phyloP scores from a whole-genome alignment of 2,797 vertebrate genomes.

The Acropternis orthonyx region DNA sequence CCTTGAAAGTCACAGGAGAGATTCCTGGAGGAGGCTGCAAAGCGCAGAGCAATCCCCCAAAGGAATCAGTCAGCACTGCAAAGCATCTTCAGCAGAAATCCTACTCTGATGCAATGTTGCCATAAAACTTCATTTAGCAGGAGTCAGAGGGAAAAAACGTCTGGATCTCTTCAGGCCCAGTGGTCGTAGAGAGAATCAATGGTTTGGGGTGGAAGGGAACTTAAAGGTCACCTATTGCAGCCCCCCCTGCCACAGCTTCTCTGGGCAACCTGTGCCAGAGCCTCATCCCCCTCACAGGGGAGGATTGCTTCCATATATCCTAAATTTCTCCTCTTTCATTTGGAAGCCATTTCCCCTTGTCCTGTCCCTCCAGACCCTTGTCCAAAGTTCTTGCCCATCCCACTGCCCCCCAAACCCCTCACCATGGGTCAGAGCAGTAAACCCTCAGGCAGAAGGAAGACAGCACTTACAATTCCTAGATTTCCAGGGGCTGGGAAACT shows the following conservation, averaged over 20 bases:
- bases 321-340: neutral
- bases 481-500: neutral
- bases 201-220: neutral
- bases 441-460: neutral
- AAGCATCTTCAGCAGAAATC: neutral
- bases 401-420: neutral
- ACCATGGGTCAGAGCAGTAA: fast-evolving
- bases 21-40: neutral
- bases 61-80: neutral
- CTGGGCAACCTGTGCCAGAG: neutral
- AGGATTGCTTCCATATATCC: neutral
- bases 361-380: neutral
- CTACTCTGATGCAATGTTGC: neutral
- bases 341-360: neutral
- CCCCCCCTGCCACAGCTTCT: neutral
- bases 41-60: neutral
- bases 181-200: neutral
- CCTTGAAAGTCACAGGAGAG: neutral
- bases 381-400: neutral
- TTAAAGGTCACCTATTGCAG: neutral
- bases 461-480: fast-evolving
- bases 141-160: neutral
- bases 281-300: neutral
- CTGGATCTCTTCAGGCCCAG: neutral
- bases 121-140: neutral